Evolutionary conservation across 2,797 vertebrate species (phyloP).

Genomic region (Cynopterus sphinx): DNA sequence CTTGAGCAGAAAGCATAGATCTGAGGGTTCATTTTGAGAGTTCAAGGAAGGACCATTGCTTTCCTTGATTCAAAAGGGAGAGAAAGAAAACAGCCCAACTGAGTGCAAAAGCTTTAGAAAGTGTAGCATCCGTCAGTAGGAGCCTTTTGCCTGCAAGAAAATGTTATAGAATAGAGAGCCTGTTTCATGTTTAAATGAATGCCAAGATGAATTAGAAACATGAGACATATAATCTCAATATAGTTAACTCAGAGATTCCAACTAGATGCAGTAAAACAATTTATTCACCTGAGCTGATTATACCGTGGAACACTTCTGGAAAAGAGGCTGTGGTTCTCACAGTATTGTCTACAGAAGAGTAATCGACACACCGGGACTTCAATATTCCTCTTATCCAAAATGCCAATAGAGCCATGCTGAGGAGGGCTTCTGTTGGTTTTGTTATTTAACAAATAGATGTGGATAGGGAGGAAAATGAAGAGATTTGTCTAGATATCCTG

Average conservation of each 20-base stretch:
- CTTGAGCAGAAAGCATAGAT: neutral
- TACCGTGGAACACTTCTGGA: neutral
- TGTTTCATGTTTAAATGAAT: conserved; percentile 24
- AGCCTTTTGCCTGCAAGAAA: neutral
- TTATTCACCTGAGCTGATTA: conserved; percentile 6
- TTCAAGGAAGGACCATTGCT: neutral
- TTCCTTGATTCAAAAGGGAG: neutral
- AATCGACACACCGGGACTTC: neutral
- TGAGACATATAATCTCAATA: neutral
- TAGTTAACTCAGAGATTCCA: conserved; percentile 42
- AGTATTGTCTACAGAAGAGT: conserved; percentile 2
- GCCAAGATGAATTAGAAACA: conserved; percentile 30
- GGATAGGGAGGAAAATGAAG: neutral
- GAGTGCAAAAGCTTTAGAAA: neutral
- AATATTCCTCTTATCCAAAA: conserved; percentile 42
- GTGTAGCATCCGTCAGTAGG: neutral
- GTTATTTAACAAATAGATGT: neutral
- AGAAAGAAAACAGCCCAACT: neutral
- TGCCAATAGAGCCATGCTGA: neutral
- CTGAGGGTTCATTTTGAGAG: neutral
- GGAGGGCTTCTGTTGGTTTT: neutral
- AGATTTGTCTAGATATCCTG: neutral
- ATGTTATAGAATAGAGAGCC: neutral
- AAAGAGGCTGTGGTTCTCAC: neutral
- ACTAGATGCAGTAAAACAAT: conserved; percentile 27